Conservation (phyloP, 2,888 invertebrate species). For the Meliscaeva auricollis region DNA sequence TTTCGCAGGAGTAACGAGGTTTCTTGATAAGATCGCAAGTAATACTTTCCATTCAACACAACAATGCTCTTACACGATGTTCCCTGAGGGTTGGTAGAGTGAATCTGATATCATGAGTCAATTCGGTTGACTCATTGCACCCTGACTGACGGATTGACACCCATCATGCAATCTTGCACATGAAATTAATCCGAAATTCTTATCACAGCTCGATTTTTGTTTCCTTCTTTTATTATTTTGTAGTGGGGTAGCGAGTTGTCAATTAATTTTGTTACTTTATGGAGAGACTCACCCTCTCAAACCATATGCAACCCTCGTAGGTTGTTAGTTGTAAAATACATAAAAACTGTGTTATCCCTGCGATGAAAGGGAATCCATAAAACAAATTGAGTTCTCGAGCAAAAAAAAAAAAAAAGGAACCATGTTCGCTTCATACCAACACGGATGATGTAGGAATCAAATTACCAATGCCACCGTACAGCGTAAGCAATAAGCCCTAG, state of each 20-base stretch:
- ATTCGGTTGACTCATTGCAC: constrained; percentile 70
- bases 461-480: constrained; percentile 58
- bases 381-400: constrained; percentile 72
- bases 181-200: constrained; percentile 44
- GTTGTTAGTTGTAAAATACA: too few relatives aligned
- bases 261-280: constrained; percentile 66
- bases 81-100: constrained; percentile 36
- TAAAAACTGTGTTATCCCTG: constrained; percentile 67
- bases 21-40: constrained; percentile 47
- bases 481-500: constrained; percentile 25
- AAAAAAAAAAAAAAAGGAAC: constrained; percentile 44
- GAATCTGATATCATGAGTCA: constrained; percentile 29
- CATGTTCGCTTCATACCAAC: constrained; percentile 6
- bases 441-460: constrained; percentile 59
- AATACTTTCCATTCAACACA: constrained; percentile 24
- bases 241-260: constrained; percentile 54
- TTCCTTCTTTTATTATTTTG: constrained; percentile 39
- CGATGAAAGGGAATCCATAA: constrained; percentile 73
- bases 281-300: constrained; percentile 61
- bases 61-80: constrained; percentile 56
- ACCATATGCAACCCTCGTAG: constrained; percentile 8
- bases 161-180: constrained; percentile 57
- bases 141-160: constrained; percentile 46
- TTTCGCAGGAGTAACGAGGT: constrained; percentile 27
- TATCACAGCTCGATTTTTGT: constrained; percentile 42